These are phyloP conservation scores for Dione vanillae DNA, from an alignment of 2,888 invertebrate species.

Conservation along the genomic window DNA sequence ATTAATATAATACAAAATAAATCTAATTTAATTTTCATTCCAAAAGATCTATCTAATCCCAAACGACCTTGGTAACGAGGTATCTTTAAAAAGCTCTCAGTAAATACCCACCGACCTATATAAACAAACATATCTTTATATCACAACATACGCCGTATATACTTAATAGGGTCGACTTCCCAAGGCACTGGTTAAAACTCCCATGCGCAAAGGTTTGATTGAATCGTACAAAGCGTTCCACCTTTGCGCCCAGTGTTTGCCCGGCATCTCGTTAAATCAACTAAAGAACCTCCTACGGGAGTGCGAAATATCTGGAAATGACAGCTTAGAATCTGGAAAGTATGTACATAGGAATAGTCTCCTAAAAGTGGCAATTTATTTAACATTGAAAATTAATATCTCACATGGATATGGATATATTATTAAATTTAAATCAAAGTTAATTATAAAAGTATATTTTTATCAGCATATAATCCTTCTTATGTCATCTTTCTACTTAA, in stretches of 20 bases:
- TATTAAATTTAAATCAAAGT: too few species aligned
- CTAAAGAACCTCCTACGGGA: conserved; percentile 50
- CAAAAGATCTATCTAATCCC: background rate
- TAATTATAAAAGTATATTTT: too few species aligned
- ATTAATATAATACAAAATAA: background rate
- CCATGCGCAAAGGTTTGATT: conserved; percentile 52
- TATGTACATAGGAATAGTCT: background rate
- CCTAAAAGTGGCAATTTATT: background rate
- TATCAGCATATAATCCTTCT: too few species aligned
- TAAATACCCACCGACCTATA: conserved; percentile 18
- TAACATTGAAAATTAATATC: too few species aligned
- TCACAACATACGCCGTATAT: conserved; percentile 6
- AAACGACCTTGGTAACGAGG: background rate
- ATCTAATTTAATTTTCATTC: conserved; percentile 1
- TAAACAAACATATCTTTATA: conserved; percentile 17
- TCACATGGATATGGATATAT: too few species aligned
- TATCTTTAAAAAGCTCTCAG: conserved; percentile 8
- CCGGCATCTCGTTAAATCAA: conserved; percentile 57
- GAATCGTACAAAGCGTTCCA: conserved; percentile 57
- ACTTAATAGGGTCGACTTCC: conserved; percentile 35
- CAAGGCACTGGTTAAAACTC: conserved; percentile 42
- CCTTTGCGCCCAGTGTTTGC: conserved; percentile 56
- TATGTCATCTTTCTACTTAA: too few species aligned
- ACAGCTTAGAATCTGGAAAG: conserved; percentile 19
- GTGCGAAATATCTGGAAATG: conserved; percentile 40